A percentile compares a stretch with the other conserved stretches of the same genome.
These are phyloP conservation scores for Tautogolabrus adspersus DNA, from an alignment of 2,113 vertebrate genomes.

Conservation along the genomic window DNA sequence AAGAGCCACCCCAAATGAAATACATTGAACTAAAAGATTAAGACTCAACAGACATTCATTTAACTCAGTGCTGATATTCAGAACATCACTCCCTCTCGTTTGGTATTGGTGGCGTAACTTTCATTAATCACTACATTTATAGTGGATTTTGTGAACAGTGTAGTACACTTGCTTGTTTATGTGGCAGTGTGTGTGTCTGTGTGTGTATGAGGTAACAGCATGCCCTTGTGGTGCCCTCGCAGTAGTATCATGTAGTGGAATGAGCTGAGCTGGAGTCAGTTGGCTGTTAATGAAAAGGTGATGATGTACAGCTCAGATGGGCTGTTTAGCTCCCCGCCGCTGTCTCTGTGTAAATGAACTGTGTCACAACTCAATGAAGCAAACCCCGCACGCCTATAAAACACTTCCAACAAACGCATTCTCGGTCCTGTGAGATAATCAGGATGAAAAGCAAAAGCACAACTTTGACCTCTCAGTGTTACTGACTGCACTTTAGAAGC, in stretches of 20 bases:
- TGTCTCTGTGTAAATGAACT: constrained; percentile 33
- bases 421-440: constrained; percentile 5
- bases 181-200: background rate
- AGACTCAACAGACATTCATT: no score
- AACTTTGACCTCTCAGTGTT: constrained; percentile 9
- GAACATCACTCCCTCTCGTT: no score
- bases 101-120: background rate
- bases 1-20: no score
- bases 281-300: constrained; percentile 61
- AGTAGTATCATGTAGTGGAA: constrained; percentile 13
- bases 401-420: constrained; percentile 9
- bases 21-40: no score
- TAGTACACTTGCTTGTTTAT: background rate
- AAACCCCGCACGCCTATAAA: constrained; percentile 20
- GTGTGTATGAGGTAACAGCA: constrained; percentile 27
- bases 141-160: background rate
- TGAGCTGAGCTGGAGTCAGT: constrained; percentile 28
- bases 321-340: constrained; percentile 28
- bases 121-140: background rate
- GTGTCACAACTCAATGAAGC: constrained; percentile 31
- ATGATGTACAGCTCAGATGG: constrained; percentile 59
- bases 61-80: no score
- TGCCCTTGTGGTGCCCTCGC: constrained; percentile 58
- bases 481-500: background rate
- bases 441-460: constrained; percentile 22